Evolutionary conservation across 2,113 vertebrate species (phyloP).

Genomic region (Apodemus speciosus): DNA sequence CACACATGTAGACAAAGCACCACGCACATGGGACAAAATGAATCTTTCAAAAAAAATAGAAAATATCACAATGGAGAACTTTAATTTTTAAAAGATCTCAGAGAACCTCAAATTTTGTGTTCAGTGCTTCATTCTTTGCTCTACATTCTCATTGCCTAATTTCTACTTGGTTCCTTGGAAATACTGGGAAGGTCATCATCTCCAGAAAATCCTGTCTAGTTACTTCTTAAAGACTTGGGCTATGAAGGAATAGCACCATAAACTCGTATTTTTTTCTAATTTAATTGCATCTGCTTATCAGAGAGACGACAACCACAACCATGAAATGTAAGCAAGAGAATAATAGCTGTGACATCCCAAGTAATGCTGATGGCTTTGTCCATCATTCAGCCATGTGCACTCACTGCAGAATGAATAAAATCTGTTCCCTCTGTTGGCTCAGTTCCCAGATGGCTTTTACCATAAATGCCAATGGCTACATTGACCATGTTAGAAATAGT

Average conservation of each 20-base stretch:
- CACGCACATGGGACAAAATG: neutral
- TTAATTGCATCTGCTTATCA: neutral
- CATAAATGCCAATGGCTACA: neutral
- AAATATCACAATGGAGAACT: constrained; percentile 6
- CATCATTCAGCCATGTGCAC: neutral
- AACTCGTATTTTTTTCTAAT: neutral
- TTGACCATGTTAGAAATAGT: neutral
- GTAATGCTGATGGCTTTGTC: neutral
- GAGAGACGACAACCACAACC: neutral
- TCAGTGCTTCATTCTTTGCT: neutral
- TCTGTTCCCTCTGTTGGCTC: neutral
- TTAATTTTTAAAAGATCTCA: neutral
- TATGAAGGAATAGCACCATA: neutral
- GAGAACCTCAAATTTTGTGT: neutral
- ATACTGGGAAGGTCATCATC: neutral
- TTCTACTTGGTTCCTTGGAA: constrained; percentile 4
- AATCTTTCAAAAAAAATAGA: neutral
- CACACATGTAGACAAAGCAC: neutral
- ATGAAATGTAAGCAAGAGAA: neutral
- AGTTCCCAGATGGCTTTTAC: neutral
- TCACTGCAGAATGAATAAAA: neutral
- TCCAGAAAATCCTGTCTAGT: neutral
- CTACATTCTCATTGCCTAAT: neutral
- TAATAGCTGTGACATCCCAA: neutral
- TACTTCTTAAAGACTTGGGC: neutral